Evolutionary conservation across 2,888 invertebrate genomes (phyloP).

Genomic region (Agriopis leucophaearia): DNA sequence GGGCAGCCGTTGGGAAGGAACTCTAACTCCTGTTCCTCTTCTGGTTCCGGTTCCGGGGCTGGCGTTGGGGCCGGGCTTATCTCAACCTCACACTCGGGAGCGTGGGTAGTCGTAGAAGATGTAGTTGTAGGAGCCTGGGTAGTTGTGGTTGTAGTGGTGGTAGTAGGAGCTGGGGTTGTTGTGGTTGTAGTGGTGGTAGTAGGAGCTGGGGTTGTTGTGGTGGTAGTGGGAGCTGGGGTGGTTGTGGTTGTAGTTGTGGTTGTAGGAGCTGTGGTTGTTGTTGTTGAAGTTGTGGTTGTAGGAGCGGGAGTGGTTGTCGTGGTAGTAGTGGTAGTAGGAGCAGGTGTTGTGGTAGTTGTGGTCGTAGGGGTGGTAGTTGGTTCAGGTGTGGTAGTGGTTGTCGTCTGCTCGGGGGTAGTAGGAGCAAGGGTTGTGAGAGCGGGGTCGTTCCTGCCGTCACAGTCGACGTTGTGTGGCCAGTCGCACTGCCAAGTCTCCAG

Average conservation of each 20-base stretch:
- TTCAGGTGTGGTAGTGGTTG: constrained; percentile 7
- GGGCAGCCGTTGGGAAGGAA: constrained; percentile 74
- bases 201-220: constrained; percentile 36
- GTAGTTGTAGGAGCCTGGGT: constrained; percentile 36
- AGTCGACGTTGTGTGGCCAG: constrained; percentile 87
- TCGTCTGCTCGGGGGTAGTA: constrained; percentile 14
- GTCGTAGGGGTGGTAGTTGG: constrained; percentile 1
- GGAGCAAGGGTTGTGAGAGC: constrained; percentile 39
- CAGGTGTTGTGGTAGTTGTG: constrained; percentile 36
- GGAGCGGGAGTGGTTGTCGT: constrained; percentile 35
- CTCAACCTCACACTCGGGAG: constrained; percentile 35
- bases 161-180: constrained; percentile 30
- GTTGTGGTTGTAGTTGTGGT: constrained; percentile 19
- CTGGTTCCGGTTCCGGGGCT: constrained; percentile 31
- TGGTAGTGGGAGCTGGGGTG: constrained; percentile 27
- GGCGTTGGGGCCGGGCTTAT: constrained; percentile 31
- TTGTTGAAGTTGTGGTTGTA: constrained; percentile 27
- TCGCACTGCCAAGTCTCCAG: constrained; percentile 85
- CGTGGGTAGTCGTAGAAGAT: constrained; percentile 26
- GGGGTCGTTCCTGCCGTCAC: constrained; percentile 73
- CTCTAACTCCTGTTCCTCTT: constrained; percentile 40
- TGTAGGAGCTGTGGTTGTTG: constrained; percentile 35
- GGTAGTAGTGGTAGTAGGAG: constrained; percentile 10
- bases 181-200: constrained; percentile 34
- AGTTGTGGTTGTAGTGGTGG: constrained; percentile 25